A percentile compares a stretch with the other conserved stretches of the same genome.
Evolutionary conservation across 2,888 invertebrate species (phyloP).

Genomic region (Yponomeuta evonymella): DNA sequence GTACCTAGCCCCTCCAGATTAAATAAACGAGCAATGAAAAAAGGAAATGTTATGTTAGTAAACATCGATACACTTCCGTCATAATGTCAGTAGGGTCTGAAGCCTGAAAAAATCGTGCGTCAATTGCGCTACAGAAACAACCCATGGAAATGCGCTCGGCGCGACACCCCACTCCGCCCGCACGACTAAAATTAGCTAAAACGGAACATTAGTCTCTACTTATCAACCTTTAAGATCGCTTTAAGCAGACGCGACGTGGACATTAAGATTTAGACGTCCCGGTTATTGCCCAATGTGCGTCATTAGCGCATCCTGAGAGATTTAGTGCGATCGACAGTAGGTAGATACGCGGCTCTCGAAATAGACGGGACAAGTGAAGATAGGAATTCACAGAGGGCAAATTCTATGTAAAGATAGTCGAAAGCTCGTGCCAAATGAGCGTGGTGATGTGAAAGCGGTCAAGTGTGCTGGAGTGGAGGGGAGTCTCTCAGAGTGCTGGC

Average conservation of each 20-base stretch:
- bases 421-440: conserved; percentile 10
- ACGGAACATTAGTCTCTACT: conserved; percentile 31
- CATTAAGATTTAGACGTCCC: conserved; percentile 39
- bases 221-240: conserved; percentile 18
- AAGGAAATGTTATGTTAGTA: conserved; percentile 63
- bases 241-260: conserved; percentile 30
- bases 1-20: conserved; percentile 66
- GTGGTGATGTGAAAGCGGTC: conserved; percentile 53
- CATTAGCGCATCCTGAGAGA: conserved; percentile 32
- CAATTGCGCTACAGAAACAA: conserved; percentile 45
- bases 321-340: conserved; percentile 4
- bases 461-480: conserved; percentile 56
- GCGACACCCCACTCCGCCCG: conserved; percentile 38
- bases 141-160: conserved; percentile 43
- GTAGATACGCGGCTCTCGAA: neutral
- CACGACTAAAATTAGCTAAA: neutral
- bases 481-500: conserved; percentile 13
- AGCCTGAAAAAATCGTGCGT: conserved; percentile 57
- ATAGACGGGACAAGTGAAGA: neutral
- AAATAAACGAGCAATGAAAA: conserved; percentile 56
- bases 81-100: conserved; percentile 16
- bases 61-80: conserved; percentile 48
- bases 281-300: conserved; percentile 23
- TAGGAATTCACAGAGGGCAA: neutral
- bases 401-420: conserved; percentile 3